A percentile compares a stretch with the other conserved stretches of the same genome.
phyloP scores from a whole-genome alignment of 2,888 invertebrate genomes.

The Oligia strigilis region DNA sequence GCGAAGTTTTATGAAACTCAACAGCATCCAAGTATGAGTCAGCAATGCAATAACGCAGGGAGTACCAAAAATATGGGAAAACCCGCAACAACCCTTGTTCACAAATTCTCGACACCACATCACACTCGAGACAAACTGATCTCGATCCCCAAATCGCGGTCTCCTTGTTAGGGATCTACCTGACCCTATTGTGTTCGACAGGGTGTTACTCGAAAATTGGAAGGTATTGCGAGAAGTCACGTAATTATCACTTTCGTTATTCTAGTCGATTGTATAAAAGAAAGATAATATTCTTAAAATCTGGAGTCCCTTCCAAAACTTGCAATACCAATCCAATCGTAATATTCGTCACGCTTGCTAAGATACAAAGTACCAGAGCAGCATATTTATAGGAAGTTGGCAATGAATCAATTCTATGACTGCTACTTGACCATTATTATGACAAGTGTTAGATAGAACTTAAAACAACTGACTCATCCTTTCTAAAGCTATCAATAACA shows the following conservation, averaged over 20 bases:
- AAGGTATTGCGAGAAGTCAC: conserved; percentile 26
- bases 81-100: neutral
- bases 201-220: conserved; percentile 36
- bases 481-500: conserved; percentile 38
- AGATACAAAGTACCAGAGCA: neutral
- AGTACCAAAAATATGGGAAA: neutral
- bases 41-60: neutral
- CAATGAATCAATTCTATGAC: conserved; percentile 4
- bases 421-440: conserved; percentile 5
- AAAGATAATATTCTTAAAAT: neutral
- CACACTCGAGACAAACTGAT: neutral
- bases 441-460: neutral
- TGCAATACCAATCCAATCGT: too few species aligned
- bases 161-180: conserved; percentile 32
- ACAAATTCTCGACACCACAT: conserved; percentile 1
- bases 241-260: conserved; percentile 15
- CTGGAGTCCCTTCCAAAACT: neutral
- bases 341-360: neutral
- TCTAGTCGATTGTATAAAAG: neutral
- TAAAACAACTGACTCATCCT: conserved; percentile 23
- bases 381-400: conserved; percentile 9
- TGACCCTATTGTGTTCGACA: conserved; percentile 34
- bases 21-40: neutral
- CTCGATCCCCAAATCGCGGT: conserved; percentile 6
- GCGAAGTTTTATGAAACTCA: neutral